Conservation (phyloP, 2,888 invertebrate genomes). For the Drosophila siamana region DNA sequence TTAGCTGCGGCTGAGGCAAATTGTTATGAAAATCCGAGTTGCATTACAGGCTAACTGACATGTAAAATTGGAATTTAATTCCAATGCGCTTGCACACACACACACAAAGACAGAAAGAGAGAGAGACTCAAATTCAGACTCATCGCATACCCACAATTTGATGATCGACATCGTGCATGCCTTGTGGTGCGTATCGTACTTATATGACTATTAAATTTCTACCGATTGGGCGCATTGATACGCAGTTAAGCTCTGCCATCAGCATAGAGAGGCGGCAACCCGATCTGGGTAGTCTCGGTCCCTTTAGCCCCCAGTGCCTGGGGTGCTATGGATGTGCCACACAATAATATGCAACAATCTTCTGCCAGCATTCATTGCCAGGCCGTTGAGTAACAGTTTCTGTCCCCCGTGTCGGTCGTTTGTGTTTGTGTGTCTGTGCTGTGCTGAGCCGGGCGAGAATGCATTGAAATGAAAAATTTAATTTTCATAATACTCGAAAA, state of each 20-base stretch:
- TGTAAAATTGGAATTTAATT: conserved; percentile 52
- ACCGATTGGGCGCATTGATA: conserved; percentile 63
- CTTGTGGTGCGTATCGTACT: conserved; percentile 35
- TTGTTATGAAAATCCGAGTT: conserved; percentile 33
- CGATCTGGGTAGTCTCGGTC: conserved; percentile 10
- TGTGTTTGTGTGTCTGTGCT: conserved; percentile 24
- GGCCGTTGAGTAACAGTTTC: conserved; percentile 23
- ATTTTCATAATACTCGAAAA: conserved; percentile 78
- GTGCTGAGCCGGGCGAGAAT: no score
- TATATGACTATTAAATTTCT: conserved; percentile 60
- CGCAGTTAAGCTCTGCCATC: conserved; percentile 51
- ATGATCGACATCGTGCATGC: conserved; percentile 42
- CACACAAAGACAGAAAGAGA: conserved; percentile 5
- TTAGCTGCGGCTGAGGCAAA: conserved; percentile 12
- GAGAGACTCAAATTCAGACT: conserved; percentile 14
- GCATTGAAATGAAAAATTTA: conserved; percentile 80
- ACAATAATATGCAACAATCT: conserved; percentile 66
- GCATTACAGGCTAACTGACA: conserved; percentile 34
- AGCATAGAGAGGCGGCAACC: conserved; percentile 16
- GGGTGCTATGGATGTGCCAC: conserved; percentile 34
- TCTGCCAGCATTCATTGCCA: conserved; percentile 59
- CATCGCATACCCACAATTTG: conserved; percentile 26
- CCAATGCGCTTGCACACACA: conserved; percentile 42
- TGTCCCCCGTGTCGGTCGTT: neutral
- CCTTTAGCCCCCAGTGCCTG: neutral